Conservation (phyloP, 2,888 invertebrate genomes). For the Coelopa pilipes region DNA sequence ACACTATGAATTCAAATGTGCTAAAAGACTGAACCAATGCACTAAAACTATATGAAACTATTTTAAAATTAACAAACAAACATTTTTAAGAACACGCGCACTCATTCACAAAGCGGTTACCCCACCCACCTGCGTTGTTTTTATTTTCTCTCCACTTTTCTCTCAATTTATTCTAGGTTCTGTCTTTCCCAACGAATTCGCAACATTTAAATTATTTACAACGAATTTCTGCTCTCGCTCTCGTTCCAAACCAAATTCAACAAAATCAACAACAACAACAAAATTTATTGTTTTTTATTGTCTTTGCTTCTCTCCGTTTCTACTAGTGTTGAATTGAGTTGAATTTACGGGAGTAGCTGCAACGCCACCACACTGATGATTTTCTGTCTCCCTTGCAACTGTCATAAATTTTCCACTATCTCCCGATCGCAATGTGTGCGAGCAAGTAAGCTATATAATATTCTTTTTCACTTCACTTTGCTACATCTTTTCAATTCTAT, state of each 20-base stretch:
- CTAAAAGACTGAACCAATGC: no score
- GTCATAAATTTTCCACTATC: not conserved
- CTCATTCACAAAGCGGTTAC: no score
- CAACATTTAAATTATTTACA: slow-evolving; percentile 19
- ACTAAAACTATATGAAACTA: no score
- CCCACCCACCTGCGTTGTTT: no score
- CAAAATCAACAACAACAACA: not conserved
- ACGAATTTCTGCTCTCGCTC: not conserved
- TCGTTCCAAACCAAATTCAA: not conserved
- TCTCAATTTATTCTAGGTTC: no score
- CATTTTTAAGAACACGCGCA: no score
- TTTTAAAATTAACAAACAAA: no score
- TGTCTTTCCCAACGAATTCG: slow-evolving; percentile 15
- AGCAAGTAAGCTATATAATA: slow-evolving; percentile 3
- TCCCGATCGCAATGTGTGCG: not conserved
- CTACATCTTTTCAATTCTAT: not conserved
- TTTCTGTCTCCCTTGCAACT: slow-evolving; percentile 6
- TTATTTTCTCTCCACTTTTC: no score
- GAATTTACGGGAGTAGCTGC: slow-evolving; percentile 27
- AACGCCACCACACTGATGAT: slow-evolving; percentile 27
- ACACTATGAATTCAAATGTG: no score
- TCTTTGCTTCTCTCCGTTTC: slow-evolving; percentile 32
- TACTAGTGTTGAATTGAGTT: slow-evolving; percentile 14
- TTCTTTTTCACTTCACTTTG: slow-evolving; percentile 19
- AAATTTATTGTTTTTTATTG: slow-evolving; percentile 19